Evolutionary conservation across 2,113 vertebrate species (phyloP).

Genomic region (Leptosomus discolor): DNA sequence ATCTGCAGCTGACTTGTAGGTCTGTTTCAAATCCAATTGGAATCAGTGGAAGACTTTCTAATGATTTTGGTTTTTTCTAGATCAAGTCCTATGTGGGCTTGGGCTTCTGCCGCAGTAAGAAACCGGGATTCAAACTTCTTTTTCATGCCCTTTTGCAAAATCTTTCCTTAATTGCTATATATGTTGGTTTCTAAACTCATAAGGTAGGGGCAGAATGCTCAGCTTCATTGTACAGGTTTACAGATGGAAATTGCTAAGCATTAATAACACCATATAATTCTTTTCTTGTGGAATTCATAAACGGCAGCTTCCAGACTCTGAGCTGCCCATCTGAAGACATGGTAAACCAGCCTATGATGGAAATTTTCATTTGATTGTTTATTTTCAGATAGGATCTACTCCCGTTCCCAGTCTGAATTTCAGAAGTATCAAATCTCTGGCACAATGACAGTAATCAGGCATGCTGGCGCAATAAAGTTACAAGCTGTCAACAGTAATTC

Average conservation of each 20-base stretch:
- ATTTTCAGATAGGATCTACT: constrained; percentile 8
- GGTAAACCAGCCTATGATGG: neutral
- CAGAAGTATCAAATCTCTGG: neutral
- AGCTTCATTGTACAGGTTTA: neutral
- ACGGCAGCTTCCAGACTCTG: neutral
- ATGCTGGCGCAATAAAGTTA: neutral
- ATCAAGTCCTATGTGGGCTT: neutral
- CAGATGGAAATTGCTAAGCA: neutral
- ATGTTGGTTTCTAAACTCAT: neutral
- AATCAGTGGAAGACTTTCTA: neutral
- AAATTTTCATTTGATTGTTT: neutral
- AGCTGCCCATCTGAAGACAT: neutral
- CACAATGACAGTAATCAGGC: neutral
- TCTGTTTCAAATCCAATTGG: neutral
- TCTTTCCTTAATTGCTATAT: neutral
- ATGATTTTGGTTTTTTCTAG: neutral
- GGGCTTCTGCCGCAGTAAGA: neutral
- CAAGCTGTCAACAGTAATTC: neutral
- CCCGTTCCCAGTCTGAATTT: neutral
- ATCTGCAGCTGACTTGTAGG: neutral
- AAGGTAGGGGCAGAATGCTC: neutral
- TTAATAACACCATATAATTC: neutral
- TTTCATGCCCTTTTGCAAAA: neutral
- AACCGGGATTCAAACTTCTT: neutral
- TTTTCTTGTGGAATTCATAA: neutral